Evolutionary conservation across 30 jellyfish, hydroid and myxozoan genomes (phyloP).

Genomic region (Sanderia malayensis): DNA sequence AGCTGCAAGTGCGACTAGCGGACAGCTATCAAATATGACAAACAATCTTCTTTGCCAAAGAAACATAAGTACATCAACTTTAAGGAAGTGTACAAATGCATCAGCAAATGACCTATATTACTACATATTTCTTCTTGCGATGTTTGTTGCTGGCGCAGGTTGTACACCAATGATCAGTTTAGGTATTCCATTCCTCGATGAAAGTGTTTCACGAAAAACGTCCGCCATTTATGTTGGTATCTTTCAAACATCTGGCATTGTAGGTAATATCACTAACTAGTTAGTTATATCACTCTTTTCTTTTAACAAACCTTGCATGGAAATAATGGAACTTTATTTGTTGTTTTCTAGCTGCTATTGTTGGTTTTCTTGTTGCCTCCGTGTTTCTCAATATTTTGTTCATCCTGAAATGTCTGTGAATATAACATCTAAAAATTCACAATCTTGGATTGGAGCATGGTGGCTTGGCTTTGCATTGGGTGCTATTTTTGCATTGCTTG

Average conservation of each 20-base stretch:
- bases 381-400: constrained; percentile 44
- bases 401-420: constrained; percentile 40
- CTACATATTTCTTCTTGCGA: constrained; percentile 38
- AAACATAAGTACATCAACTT: constrained; percentile 24
- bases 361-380: constrained; percentile 39
- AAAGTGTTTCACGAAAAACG: constrained; percentile 53
- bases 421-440: constrained; percentile 29
- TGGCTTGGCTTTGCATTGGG: constrained; percentile 65
- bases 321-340: too few relatives aligned
- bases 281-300: too few relatives aligned
- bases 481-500: constrained; percentile 37
- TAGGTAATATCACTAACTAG: too few relatives aligned
- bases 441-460: constrained; percentile 73
- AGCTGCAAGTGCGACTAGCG: too few relatives aligned
- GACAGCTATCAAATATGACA: constrained; percentile 19
- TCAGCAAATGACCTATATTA: constrained; percentile 28
- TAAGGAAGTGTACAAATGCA: constrained; percentile 5
- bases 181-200: constrained; percentile 80
- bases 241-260: constrained; percentile 45
- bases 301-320: too few relatives aligned
- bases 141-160: constrained; percentile 70
- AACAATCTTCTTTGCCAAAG: constrained; percentile 39
- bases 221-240: constrained; percentile 78
- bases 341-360: constrained; percentile 43
- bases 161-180: constrained; percentile 74